These are phyloP conservation scores for Drosophila hydei DNA, from an alignment of 1,140 invertebrate genomes.

Conservation along the genomic window DNA sequence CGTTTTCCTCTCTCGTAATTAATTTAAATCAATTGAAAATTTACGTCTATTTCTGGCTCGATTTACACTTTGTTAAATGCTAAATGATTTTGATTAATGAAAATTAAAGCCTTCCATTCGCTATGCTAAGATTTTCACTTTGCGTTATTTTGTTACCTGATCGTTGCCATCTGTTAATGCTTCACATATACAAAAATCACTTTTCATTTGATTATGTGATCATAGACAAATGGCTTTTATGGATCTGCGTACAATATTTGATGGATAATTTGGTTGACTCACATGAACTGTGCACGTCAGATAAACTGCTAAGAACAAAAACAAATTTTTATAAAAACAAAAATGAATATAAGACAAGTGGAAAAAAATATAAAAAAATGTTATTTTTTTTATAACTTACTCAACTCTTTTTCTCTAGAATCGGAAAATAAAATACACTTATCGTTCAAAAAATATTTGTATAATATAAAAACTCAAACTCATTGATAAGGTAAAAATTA, in stretches of 20 bases:
- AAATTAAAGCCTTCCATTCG: constrained; percentile 29
- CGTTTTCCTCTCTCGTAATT: constrained; percentile 57
- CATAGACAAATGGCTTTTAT: neutral
- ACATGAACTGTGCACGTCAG: neutral
- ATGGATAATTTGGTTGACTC: neutral
- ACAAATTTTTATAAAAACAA: neutral
- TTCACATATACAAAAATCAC: neutral
- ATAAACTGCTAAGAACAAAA: neutral
- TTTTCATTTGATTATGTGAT: neutral
- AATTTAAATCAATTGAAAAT: constrained; percentile 77
- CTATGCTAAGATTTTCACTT: constrained; percentile 12
- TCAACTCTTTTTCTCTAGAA: no score
- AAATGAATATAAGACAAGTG: neutral
- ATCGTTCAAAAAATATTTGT: no score
- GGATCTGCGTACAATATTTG: neutral
- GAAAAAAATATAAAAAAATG: no score
- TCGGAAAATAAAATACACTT: no score
- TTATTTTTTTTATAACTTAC: no score
- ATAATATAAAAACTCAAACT: no score
- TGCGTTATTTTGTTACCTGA: constrained; percentile 7
- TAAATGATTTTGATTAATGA: constrained; percentile 71
- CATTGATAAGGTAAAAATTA: no score
- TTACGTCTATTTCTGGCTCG: constrained; percentile 63
- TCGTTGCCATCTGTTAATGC: constrained; percentile 24
- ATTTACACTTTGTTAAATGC: constrained; percentile 54